Evolutionary conservation across 2,113 vertebrate genomes (phyloP).

Genomic region (Lycocorax pyrrhopterus): DNA sequence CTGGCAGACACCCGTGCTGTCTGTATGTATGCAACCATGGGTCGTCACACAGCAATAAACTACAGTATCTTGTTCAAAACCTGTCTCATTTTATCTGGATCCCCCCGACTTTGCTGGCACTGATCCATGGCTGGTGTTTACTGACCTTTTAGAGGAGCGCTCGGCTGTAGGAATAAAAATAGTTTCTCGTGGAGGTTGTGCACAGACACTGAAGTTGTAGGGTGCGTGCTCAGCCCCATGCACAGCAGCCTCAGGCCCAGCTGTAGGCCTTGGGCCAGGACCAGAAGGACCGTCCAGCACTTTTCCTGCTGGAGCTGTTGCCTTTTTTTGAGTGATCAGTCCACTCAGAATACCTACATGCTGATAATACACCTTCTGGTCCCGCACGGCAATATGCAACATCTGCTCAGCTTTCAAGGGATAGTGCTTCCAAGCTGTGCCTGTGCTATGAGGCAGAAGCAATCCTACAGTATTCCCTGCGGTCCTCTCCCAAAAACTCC

Average conservation of each 20-base stretch:
- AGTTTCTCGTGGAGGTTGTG: background rate
- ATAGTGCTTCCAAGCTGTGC: background rate
- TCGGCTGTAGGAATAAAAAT: constrained; percentile 1
- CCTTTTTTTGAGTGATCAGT: background rate
- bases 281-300: background rate
- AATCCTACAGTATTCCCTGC: background rate
- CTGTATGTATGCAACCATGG: background rate
- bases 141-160: background rate
- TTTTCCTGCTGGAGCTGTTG: background rate
- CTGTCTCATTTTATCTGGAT: background rate
- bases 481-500: background rate
- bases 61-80: background rate
- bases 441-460: background rate
- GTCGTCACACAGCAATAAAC: background rate
- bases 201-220: background rate
- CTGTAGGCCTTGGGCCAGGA: background rate
- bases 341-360: background rate
- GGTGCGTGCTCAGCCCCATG: accelerated
- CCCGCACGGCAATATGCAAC: background rate
- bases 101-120: background rate
- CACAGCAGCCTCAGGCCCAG: background rate
- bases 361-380: background rate
- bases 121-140: background rate
- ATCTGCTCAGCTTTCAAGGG: background rate
- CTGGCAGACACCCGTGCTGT: background rate